Evolutionary conservation across 2,888 invertebrate species (phyloP), one percentile per base, ranked within the genome.

Genomic region (Platycnemis pennipes): DNA sequence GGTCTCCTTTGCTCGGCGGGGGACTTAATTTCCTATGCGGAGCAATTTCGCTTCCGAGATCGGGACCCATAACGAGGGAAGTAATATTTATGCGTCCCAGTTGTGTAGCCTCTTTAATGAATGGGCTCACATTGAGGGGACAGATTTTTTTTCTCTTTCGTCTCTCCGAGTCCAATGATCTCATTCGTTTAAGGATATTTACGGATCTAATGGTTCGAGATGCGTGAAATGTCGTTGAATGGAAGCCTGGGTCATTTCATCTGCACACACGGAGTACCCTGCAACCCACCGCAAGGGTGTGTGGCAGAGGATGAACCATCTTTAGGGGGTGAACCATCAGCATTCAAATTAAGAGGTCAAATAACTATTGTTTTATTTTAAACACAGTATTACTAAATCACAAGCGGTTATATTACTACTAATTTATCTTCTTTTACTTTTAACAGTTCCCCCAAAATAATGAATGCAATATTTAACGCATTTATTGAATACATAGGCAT

Each of bases 171-270:
- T 77, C 31, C 77, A 77, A 77, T 77, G 77, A 77, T 77, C 77
- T 77, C 77, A 77, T 13, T 26, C 77, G 77, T 77, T 77, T 77
- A 37, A 69, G 77, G 77, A 77, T 77, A 77, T 77, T 77, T 77
- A 37, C 77, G 77, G 37, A 77, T 13, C 31, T 13, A 77, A 37
- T 77, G 37, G 37, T 77, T 77, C 77, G 77, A 77, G 31, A 37
- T 77, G 77, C 77, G 77, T 77, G 77, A 77, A 77, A 77, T 77
- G 22, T 37, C 77, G 31, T 77, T 37, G 13, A 2, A 77, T 77
- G n/a, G 7, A 37, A 2, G 11, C 37, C 77, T 77, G 7, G 77
- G 11, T 0, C 13, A 31, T 37, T n/a, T 63, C 63, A 7, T n/a
- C n/a, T n/a, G n/a, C n/a, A n/a, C n/a, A n/a, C n/a, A n/a, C n/a